Conservation (phyloP, 1,140 invertebrate genomes). For the Panagrolaimus sp. region DNA sequence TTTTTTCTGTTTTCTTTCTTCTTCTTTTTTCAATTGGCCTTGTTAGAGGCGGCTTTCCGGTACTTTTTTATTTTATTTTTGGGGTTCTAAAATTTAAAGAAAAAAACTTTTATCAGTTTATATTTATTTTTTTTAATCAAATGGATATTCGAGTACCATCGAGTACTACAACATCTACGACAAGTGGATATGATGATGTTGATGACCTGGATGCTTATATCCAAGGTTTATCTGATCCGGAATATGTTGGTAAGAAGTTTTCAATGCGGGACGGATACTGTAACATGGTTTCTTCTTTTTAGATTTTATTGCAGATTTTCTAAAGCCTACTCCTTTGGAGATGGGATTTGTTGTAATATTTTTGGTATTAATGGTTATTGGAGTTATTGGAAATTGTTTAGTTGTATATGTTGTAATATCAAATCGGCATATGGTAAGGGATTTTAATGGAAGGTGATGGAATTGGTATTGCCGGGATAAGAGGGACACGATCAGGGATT, state of each 20-base stretch:
- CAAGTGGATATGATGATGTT: not conserved
- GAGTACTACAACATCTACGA: not conserved
- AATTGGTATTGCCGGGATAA: too few relatives aligned
- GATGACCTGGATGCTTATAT: not conserved
- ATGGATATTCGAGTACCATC: not conserved
- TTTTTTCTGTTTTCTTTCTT: not conserved
- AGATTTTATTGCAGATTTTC: slow-evolving; percentile 26
- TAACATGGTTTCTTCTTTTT: not conserved
- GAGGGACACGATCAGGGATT: too few relatives aligned
- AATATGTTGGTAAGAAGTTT: slow-evolving; percentile 13
- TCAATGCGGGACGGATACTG: too few relatives aligned
- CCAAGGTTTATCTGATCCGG: slow-evolving; percentile 13
- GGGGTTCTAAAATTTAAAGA: too few relatives aligned
- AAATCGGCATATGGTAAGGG: slow-evolving; percentile 25
- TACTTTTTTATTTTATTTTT: too few relatives aligned
- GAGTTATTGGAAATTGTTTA: slow-evolving; percentile 27
- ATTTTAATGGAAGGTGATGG: not conserved
- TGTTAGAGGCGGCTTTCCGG: not conserved
- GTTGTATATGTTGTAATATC: slow-evolving; percentile 28
- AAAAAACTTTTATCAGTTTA: too few relatives aligned
- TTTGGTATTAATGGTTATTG: slow-evolving; percentile 26
- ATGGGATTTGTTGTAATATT: slow-evolving; percentile 23
- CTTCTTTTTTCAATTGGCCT: slow-evolving; percentile 1
- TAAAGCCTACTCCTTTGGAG: slow-evolving; percentile 21
- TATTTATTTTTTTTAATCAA: too few relatives aligned